phyloP scores from a whole-genome alignment of 1,140 invertebrate genomes.

The Drosophila obscura region DNA sequence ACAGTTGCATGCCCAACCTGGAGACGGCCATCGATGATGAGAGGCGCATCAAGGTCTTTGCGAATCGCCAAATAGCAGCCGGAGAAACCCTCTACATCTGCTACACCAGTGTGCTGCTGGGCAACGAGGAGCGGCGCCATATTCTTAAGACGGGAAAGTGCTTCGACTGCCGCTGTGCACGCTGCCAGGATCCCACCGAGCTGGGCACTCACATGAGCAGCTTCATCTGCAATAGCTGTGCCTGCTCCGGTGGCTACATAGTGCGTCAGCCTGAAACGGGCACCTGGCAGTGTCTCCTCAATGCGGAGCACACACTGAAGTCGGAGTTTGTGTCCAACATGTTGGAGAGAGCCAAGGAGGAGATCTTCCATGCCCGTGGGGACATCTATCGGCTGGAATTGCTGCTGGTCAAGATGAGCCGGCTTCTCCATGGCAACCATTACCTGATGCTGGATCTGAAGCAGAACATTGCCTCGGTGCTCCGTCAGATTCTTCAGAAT shows the following conservation, averaged over 20 bases:
- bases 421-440: conserved; percentile 87
- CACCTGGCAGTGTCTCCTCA: conserved; percentile 65
- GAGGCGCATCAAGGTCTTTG: conserved; percentile 86
- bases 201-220: conserved; percentile 88
- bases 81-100: conserved; percentile 89
- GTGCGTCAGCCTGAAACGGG: conserved; percentile 42
- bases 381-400: conserved; percentile 85
- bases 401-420: conserved; percentile 86
- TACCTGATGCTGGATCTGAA: conserved; percentile 87
- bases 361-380: conserved; percentile 81
- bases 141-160: conserved; percentile 89
- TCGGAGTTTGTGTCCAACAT: conserved; percentile 62
- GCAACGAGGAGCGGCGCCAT: conserved; percentile 87
- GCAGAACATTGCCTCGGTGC: conserved; percentile 87
- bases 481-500: conserved; percentile 85
- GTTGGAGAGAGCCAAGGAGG: conserved; percentile 83
- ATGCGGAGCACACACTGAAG: conserved; percentile 58
- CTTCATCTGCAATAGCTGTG: conserved; percentile 86
- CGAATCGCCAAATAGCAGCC: conserved; percentile 86
- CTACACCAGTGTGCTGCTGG: conserved; percentile 90
- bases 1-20: conserved; percentile 88
- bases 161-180: conserved; percentile 88
- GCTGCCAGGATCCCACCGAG: conserved; percentile 89
- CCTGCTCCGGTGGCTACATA: conserved; percentile 50
- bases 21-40: conserved; percentile 87